phyloP scores from a whole-genome alignment of 2,888 invertebrate species.

The Hydrotaea cyrtoneurina region DNA sequence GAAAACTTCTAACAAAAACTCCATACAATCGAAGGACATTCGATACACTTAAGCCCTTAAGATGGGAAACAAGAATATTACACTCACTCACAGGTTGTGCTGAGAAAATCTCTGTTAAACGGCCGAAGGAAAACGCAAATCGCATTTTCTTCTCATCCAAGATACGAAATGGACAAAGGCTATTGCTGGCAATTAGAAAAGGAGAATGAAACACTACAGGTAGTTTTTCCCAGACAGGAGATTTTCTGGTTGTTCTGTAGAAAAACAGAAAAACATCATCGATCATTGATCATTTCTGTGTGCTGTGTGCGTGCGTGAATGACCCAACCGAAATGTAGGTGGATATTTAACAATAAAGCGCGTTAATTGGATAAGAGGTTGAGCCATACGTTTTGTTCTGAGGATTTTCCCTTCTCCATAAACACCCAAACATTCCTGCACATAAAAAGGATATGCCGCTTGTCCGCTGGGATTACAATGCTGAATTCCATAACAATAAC shows the following conservation, averaged over 20 bases:
- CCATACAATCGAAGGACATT: not conserved
- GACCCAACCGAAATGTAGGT: slow-evolving; percentile 50
- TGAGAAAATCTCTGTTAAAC: slow-evolving; percentile 19
- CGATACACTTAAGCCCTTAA: slow-evolving; percentile 16
- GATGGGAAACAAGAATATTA: slow-evolving; percentile 6
- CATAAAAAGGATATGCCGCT: slow-evolving; percentile 2
- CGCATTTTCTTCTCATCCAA: not conserved
- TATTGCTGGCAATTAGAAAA: slow-evolving; percentile 23
- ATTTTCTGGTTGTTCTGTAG: slow-evolving; percentile 1
- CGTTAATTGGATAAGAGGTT: slow-evolving; percentile 59
- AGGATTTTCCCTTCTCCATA: not conserved
- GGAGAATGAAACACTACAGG: not conserved
- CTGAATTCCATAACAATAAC: not conserved
- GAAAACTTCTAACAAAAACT: not conserved
- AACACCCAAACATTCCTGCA: not conserved
- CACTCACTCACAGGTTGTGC: not conserved
- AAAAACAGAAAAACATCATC: not conserved
- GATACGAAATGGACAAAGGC: slow-evolving; percentile 23
- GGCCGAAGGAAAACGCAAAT: not conserved
- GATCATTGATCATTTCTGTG: slow-evolving; percentile 9
- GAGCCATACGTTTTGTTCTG: not conserved
- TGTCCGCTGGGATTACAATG: not conserved
- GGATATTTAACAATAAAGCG: slow-evolving; percentile 55
- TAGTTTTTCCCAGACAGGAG: not conserved
- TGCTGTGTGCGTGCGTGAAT: not conserved